Evolutionary conservation across 2,888 invertebrate species (phyloP).

Genomic region (Chaetoderma sp.): DNA sequence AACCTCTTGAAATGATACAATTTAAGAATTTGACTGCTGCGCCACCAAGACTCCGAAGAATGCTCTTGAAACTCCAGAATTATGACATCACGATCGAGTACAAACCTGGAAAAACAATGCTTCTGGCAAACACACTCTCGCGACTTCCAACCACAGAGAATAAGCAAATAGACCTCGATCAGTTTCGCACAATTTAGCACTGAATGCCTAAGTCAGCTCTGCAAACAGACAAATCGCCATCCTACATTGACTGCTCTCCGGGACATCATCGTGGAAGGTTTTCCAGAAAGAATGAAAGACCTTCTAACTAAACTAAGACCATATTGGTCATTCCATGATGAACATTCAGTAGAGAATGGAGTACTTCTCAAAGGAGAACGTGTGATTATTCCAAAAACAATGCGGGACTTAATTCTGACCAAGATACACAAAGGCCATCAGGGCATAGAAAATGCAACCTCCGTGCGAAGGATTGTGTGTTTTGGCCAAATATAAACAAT

Average conservation of each 20-base stretch:
- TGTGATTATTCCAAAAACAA: constrained; percentile 16
- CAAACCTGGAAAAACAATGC: constrained; percentile 31
- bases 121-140: constrained; percentile 31
- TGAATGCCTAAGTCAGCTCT: neutral
- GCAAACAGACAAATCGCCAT: constrained; percentile 3
- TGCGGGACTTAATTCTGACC: constrained; percentile 11
- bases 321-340: constrained; percentile 26
- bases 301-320: constrained; percentile 10
- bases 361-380: constrained; percentile 26
- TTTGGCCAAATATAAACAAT: constrained; percentile 30
- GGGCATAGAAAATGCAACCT: constrained; percentile 21
- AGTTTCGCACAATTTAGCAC: neutral
- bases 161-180: neutral
- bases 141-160: neutral
- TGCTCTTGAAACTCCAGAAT: constrained; percentile 30
- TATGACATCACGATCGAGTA: constrained; percentile 29
- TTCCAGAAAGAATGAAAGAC: constrained; percentile 11
- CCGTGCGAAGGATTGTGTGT: constrained; percentile 19
- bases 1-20: constrained; percentile 29
- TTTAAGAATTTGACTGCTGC: constrained; percentile 21
- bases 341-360: constrained; percentile 24
- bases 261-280: constrained; percentile 19
- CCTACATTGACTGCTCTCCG: constrained; percentile 15
- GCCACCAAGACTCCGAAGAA: constrained; percentile 28
- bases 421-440: constrained; percentile 24